Conservation (phyloP, 2,888 invertebrate species). For the Dexiosoma caninum region DNA sequence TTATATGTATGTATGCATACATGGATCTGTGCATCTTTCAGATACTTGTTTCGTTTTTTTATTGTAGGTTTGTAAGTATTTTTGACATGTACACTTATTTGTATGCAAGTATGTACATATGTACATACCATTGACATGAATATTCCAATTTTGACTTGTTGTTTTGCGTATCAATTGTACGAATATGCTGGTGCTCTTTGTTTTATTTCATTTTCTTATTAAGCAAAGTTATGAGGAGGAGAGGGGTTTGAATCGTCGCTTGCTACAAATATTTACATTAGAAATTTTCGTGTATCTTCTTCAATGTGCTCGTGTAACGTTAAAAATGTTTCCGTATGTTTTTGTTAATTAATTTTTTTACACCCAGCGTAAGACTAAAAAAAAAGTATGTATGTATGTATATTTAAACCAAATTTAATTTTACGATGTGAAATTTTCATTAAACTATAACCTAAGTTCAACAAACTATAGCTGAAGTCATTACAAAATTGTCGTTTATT, state of each 20-base stretch:
- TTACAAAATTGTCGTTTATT: too few species aligned
- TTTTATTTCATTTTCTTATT: background rate
- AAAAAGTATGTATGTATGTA: too few species aligned
- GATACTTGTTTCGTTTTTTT: background rate
- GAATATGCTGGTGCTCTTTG: constrained; percentile 6
- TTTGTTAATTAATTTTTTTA: background rate
- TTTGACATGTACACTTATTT: background rate
- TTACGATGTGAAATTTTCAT: background rate
- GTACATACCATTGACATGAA: constrained; percentile 36
- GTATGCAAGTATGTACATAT: background rate
- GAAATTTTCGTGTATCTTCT: background rate
- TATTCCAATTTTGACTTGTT: constrained; percentile 9
- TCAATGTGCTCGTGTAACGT: constrained; percentile 1
- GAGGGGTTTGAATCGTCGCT: constrained; percentile 41
- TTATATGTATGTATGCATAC: background rate
- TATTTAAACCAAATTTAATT: background rate
- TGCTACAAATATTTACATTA: background rate
- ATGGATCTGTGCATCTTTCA: constrained; percentile 5
- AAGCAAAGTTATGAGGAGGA: constrained; percentile 14
- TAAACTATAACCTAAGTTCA: background rate
- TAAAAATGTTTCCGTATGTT: constrained; percentile 38
- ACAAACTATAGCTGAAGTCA: too few species aligned
- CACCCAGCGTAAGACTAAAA: background rate
- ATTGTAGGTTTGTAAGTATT: background rate
- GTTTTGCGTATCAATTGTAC: background rate